Evolutionary conservation across 2,113 vertebrate genomes (phyloP), one percentile per base, ranked within the genome.

Genomic region (Piprites chloris): DNA sequence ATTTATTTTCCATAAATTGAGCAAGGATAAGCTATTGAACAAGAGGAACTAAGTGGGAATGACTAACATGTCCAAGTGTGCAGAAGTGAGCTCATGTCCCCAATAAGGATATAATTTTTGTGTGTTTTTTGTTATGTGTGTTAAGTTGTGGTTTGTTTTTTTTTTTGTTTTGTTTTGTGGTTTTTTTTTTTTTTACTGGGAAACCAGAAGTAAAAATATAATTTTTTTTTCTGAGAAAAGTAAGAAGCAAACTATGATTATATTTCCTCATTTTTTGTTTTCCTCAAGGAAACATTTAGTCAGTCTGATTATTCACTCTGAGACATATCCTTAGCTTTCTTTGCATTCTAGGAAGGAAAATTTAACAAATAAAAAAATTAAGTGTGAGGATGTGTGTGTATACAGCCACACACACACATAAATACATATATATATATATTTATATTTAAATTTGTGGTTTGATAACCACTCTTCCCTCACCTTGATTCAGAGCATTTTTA

Each of bases 291-390:
- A 80, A 47, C 5, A 15, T 18, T 93, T 90, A 91, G 63, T 95
- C 91, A 80, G 53, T 71, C 33, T 47, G 59, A 56, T 88, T 93
- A 72, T 94, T 96, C 79, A 90, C n/a, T 85, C 49, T 63, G 68
- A 86, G 59, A 67, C 72, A 59, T 58, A 63, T 90, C 71, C 56
- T 65, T 27, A 58, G 42, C 23, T 96, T 91, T 74, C 78, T 88
- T 89, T 77, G 92, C 79, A 71, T 92, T 97, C 95, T 90, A 95
- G 82, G 87, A 93, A 96, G 85, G 74, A 68, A 94, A 69, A 53
- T 15, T 6, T 33, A 30, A 52, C 46, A 66, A 79, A 75, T 8
- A 94, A 41, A 46, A 12, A n/a, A 46, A 41, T 12, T 30, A 46
- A 24, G 5, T 44, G 4, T 13, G 10, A 26, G 7, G n/a, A n/a